Percentiles rank a stretch among this genome's conserved stretches.
Evolutionary conservation across 2,113 vertebrate species (phyloP).

Genomic region (Neotoma lepida): DNA sequence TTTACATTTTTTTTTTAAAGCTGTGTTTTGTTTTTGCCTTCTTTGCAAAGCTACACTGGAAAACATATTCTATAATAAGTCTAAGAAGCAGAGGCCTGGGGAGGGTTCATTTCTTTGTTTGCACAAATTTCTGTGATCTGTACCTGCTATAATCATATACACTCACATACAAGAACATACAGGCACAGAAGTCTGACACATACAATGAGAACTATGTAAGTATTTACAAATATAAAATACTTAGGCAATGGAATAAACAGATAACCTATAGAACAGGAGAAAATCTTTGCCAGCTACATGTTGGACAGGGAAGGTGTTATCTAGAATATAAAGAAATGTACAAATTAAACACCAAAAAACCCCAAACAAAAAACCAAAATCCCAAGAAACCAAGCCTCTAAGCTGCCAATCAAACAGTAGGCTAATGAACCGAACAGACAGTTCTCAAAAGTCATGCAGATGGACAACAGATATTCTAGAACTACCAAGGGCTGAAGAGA

Average conservation of each 20-base stretch:
- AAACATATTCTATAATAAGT: neutral
- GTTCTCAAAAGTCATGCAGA: neutral
- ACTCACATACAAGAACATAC: neutral
- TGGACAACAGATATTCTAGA: neutral
- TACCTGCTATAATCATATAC: neutral
- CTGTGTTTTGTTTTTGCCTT: neutral
- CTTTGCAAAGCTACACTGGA: neutral
- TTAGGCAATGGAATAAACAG: neutral
- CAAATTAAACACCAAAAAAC: neutral
- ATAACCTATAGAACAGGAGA: neutral
- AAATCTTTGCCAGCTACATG: neutral
- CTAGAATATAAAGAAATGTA: neutral
- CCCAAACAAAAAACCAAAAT: neutral
- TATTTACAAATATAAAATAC: slow-evolving; percentile 5
- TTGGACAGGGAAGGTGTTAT: neutral
- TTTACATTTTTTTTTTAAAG: neutral
- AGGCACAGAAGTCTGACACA: neutral
- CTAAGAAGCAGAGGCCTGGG: neutral
- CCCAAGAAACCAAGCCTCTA: neutral
- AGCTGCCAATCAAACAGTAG: neutral
- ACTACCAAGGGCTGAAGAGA: neutral
- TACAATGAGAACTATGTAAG: neutral
- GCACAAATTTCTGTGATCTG: neutral
- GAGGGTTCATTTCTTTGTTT: neutral
- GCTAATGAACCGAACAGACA: neutral